Percentiles rank a stretch among this genome's conserved stretches.
Evolutionary conservation across 2,888 invertebrate species (phyloP).

Genomic region (Lysandra bellargus): DNA sequence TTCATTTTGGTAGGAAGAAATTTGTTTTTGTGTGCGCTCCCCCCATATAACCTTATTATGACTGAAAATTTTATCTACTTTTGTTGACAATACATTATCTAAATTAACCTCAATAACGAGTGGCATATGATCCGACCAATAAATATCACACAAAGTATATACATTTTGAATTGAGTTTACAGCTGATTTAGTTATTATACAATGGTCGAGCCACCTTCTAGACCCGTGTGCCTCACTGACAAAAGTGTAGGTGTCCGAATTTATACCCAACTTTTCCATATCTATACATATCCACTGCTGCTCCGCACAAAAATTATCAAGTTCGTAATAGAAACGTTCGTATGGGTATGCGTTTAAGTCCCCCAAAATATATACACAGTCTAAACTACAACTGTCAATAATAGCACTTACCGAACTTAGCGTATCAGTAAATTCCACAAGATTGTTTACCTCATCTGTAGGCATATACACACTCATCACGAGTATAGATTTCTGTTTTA

Average conservation of each 20-base stretch:
- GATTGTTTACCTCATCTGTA: slow-evolving; percentile 35
- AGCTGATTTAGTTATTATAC: neutral
- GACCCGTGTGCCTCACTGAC: neutral
- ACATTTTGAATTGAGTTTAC: neutral
- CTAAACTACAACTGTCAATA: slow-evolving; percentile 35
- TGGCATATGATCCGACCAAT: neutral
- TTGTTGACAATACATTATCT: neutral
- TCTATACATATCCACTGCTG: slow-evolving; percentile 4
- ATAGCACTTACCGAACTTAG: slow-evolving; percentile 35
- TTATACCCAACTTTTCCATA: neutral
- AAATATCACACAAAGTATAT: neutral
- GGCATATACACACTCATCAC: slow-evolving; percentile 40
- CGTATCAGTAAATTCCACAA: slow-evolving; percentile 38
- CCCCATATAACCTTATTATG: too few relatives aligned
- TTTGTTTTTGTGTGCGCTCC: neutral
- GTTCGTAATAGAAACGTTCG: slow-evolving; percentile 16
- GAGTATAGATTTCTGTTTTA: slow-evolving; percentile 32
- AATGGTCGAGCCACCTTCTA: neutral
- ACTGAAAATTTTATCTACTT: too few relatives aligned
- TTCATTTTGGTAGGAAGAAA: neutral
- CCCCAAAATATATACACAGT: slow-evolving; percentile 30
- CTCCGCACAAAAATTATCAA: neutral
- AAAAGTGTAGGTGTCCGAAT: neutral
- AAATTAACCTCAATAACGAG: neutral
- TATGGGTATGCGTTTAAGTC: slow-evolving; percentile 29